Percentiles rank a stretch among this genome's conserved stretches.
Evolutionary conservation across 2,888 invertebrate genomes (phyloP).

Genomic region (Amiota minor): DNA sequence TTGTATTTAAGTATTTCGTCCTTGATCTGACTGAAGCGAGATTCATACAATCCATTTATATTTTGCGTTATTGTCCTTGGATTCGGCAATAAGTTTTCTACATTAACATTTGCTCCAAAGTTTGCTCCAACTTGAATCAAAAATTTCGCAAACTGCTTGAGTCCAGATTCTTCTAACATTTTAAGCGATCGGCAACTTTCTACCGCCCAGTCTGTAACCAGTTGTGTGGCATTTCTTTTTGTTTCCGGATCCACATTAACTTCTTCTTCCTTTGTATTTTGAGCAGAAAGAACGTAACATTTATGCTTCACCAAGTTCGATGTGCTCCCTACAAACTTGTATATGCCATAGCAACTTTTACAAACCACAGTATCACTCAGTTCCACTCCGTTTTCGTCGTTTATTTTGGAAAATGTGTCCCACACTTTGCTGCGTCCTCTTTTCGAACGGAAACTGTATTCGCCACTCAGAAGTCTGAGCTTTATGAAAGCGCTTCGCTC

Average conservation of each 20-base stretch:
- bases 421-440: background rate
- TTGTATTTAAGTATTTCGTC: slow-evolving; percentile 34
- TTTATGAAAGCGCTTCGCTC: background rate
- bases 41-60: slow-evolving; percentile 35
- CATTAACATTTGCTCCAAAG: slow-evolving; percentile 41
- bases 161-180: slow-evolving; percentile 39
- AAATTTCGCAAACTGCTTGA: slow-evolving; percentile 37
- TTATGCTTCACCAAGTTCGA: slow-evolving; percentile 36
- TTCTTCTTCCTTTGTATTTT: background rate
- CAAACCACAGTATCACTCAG: background rate
- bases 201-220: slow-evolving; percentile 36
- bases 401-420: slow-evolving; percentile 1
- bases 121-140: slow-evolving; percentile 41
- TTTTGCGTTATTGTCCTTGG: slow-evolving; percentile 40
- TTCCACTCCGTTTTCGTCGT: background rate
- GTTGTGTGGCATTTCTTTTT: slow-evolving; percentile 33
- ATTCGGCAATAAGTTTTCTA: slow-evolving; percentile 41
- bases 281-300: slow-evolving; percentile 32
- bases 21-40: slow-evolving; percentile 37
- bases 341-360: slow-evolving; percentile 1
- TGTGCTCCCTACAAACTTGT: slow-evolving; percentile 21
- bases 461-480: background rate
- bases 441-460: background rate
- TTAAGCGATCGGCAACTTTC: slow-evolving; percentile 37
- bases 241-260: slow-evolving; percentile 33